Base-by-base conservation (phyloP, 2,888 invertebrate genomes). In the Chymomyza caudatula region DNA sequence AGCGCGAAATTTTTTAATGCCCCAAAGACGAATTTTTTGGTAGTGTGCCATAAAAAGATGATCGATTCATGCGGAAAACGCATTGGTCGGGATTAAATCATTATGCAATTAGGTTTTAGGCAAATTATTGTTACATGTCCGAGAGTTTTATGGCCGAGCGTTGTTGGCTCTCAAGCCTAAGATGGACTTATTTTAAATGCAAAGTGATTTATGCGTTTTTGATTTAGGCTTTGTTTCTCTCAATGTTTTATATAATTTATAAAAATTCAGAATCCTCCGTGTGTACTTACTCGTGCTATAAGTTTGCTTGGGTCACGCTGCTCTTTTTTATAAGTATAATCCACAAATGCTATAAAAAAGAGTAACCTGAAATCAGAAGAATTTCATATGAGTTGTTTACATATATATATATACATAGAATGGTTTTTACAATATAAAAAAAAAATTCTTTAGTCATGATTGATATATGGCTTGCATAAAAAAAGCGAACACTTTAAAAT, bases 31-130 rank as follows among this genome's bases (percentile, higher is more conserved):
- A 51, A 1, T 17, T 19, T 17, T 17, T 49, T 19, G 6, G 23
- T 59, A 67, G 49, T 67, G 55, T 57, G 20, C 58, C 63, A 57
- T 73, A 64, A 77, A 78, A 71, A 58, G 56, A 71, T 79, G 83
- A 85, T 86, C 72, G 84, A 83, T 86, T 85, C 82, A 76, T 77
- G 86, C 65, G 60, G 61, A 60, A 59, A 70, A 65, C 44, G 67
- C 67, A 70, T 25, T 53, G 67, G 60, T 13, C 53, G 60, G 74
- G 76, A 85, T 85, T 83, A 76, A 74, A 73, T 83, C 76, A 76
- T 78, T 83, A 76, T 75, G 67, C 68, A 81, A 85, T 82, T 85
- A 74, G 65, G 60, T 60, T 71, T 77, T 65, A 71, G 72, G 69
- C 64, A 60, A 58, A 69, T 71, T 71, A 23, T n/a, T 72, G 20